Conservation (phyloP, 2,888 invertebrate species). For the Andrena fulva region DNA sequence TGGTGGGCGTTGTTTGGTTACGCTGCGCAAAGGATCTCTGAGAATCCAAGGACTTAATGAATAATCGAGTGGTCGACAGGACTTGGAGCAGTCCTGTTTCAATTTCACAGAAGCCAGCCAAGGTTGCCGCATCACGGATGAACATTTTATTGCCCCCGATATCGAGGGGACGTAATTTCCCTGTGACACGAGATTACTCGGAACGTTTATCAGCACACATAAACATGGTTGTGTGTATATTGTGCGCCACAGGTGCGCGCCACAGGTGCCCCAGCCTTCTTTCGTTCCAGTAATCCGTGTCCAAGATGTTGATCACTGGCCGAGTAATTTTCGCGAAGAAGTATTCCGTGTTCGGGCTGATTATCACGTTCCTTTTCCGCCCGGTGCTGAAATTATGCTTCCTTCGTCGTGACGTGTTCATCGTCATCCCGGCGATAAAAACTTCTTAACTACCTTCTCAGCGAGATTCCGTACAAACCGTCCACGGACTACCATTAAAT, state of each 20-base stretch:
- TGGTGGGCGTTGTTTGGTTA: too few relatives aligned
- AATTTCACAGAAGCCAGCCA: background rate
- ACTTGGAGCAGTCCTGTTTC: background rate
- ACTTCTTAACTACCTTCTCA: background rate
- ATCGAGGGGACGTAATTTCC: conserved; percentile 11
- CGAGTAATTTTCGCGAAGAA: conserved; percentile 47
- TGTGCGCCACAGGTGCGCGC: conserved; percentile 61
- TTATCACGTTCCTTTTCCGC: conserved; percentile 50
- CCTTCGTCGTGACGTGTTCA: conserved; percentile 31
- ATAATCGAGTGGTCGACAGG: background rate
- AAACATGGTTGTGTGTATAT: conserved; percentile 34
- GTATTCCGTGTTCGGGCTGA: conserved; percentile 49
- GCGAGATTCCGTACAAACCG: background rate
- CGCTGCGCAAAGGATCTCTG: background rate
- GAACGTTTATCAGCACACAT: conserved; percentile 30
- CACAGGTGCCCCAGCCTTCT: conserved; percentile 54
- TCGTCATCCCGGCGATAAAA: conserved; percentile 16
- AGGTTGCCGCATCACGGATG: background rate
- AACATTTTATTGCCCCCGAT: background rate
- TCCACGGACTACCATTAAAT: background rate
- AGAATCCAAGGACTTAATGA: background rate
- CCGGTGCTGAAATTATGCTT: conserved; percentile 42
- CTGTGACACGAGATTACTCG: conserved; percentile 16
- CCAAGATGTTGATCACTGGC: conserved; percentile 51
- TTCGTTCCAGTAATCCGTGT: conserved; percentile 54